phyloP scores from a whole-genome alignment of 2,113 vertebrate genomes.

The Melospiza georgiana region DNA sequence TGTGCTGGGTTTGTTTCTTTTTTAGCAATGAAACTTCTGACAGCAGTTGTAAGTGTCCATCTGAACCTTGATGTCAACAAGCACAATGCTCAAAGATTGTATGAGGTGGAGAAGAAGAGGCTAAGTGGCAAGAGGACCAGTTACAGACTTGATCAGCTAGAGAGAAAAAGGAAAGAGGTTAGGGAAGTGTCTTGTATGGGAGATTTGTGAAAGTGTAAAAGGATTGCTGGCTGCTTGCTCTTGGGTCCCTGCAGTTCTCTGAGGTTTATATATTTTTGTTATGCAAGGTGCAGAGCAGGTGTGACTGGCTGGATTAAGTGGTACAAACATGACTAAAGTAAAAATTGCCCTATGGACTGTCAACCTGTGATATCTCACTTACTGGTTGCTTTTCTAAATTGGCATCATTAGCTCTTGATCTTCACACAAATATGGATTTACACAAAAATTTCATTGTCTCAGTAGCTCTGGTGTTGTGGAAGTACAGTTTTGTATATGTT shows the following conservation, averaged over 20 bases:
- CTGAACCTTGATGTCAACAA: constrained; percentile 80
- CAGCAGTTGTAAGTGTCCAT: constrained; percentile 77
- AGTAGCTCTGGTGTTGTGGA: background rate
- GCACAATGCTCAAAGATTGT: constrained; percentile 83
- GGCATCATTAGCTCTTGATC: background rate
- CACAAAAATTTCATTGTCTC: background rate
- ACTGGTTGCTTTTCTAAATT: background rate
- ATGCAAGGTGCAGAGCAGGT: background rate
- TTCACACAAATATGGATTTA: background rate
- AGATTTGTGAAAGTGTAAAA: background rate
- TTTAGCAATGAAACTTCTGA: constrained; percentile 87
- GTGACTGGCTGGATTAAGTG: background rate
- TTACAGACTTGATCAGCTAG: constrained; percentile 78
- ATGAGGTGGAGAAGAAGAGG: constrained; percentile 79
- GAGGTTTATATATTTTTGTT: background rate
- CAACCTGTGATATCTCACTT: background rate
- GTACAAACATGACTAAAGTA: background rate
- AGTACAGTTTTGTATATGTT: background rate
- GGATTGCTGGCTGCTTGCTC: background rate
- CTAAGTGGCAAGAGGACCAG: constrained; percentile 68
- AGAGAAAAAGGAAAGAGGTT: constrained; percentile 84
- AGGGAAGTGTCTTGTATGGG: background rate
- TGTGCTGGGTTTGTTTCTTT: constrained; percentile 10
- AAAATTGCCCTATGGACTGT: background rate
- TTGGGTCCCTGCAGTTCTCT: background rate